Evolutionary conservation across 2,888 invertebrate genomes (phyloP).

Genomic region (Stenolophus ochropezus): DNA sequence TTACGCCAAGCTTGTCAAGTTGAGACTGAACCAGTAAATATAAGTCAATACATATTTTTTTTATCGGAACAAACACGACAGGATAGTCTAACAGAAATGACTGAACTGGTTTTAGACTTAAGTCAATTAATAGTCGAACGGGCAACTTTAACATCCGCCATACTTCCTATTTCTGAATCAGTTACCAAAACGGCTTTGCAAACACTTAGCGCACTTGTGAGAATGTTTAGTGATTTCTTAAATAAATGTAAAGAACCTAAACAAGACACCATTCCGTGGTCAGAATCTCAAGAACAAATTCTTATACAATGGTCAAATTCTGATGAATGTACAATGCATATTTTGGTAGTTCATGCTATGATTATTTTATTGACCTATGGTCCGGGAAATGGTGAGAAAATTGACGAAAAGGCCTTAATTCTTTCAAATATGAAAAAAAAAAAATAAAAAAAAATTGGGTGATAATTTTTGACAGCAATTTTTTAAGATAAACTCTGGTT

Average conservation of each 20-base stretch:
- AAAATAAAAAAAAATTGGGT: too few relatives aligned
- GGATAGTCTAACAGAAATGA: conserved; percentile 80
- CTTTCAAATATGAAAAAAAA: background rate
- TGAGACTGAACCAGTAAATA: conserved; percentile 89
- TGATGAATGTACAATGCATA: conserved; percentile 84
- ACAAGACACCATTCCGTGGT: conserved; percentile 79
- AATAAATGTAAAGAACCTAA: conserved; percentile 81
- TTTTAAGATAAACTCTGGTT: too few relatives aligned
- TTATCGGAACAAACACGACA: conserved; percentile 84
- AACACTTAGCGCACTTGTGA: conserved; percentile 82
- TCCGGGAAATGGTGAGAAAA: conserved; percentile 70
- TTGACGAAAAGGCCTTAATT: background rate
- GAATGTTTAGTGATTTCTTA: conserved; percentile 85
- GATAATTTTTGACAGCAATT: too few relatives aligned
- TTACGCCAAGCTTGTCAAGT: conserved; percentile 92
- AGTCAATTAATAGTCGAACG: conserved; percentile 94
- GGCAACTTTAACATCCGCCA: conserved; percentile 88
- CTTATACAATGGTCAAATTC: conserved; percentile 86
- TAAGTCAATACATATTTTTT: conserved; percentile 90
- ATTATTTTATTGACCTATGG: conserved; percentile 87
- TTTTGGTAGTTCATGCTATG: conserved; percentile 88
- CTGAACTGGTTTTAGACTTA: conserved; percentile 85
- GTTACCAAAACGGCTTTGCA: conserved; percentile 70
- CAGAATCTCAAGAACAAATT: conserved; percentile 84
- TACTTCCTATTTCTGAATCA: conserved; percentile 78